Base-by-base conservation (phyloP, 2,888 invertebrate genomes). In the Aelia acuminata region DNA sequence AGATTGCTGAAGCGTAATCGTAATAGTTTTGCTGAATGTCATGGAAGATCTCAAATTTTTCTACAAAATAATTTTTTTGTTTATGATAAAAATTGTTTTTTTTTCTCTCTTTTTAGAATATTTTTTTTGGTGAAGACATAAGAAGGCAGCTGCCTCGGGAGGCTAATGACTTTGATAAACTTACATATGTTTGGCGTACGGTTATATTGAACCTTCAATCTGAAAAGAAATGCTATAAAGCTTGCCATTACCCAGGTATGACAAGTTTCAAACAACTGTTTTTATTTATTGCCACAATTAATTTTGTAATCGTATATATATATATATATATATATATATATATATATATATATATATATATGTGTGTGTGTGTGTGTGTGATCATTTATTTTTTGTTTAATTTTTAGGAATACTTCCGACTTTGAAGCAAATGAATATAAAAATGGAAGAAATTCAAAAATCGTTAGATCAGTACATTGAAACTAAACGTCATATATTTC, bases 121-220 rank as follows among this genome's bases (percentile, higher is more conserved):
- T 98, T 92, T 97, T 98, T 93, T 93, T 94, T 90, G 97, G 97
- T 0, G 97, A 97, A 92, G 97, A 98, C 92, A 97, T 98, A 89
- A 93, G 96, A 89, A 96, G 95, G 91, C 97, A 98, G 92, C 92
- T 98, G 87, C 97, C 97, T 0, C 92, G 93, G 88, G 97, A 97
- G 93, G 95, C 96, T 0, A 93, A 94, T 88, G 94, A 96, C 90
- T 98, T 97, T 93, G 95, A 96, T 91, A 93, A 93, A 22, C 92
- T 98, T 50, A 95, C 96, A n/a, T 92, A 92, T 13, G 94, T 94
- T 90, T 97, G 97, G 96, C 94, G 94, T 87, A 93, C 94, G 89
- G 94, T 96, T 50, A 96, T 96, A 57, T 88, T 87, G 87, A 63
- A 88, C 89, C 94, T 95, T 93, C 91, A 93, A 84, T 92, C 92